phyloP scores from a whole-genome alignment of 2,888 invertebrate species.

The Tachina lurida region DNA sequence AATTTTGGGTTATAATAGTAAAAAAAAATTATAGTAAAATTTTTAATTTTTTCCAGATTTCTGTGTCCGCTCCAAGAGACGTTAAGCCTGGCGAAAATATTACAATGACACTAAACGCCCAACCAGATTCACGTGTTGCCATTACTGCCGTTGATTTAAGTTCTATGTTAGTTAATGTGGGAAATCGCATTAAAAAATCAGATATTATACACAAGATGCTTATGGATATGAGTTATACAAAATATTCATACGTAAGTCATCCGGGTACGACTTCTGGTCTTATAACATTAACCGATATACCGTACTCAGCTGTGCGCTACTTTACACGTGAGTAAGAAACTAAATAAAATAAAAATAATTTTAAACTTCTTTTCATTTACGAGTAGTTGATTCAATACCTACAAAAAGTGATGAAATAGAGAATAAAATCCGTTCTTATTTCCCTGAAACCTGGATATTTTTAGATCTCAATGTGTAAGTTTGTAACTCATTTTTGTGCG shows the following conservation, averaged over 20 bases:
- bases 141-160: conserved; percentile 80
- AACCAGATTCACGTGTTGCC: conserved; percentile 92
- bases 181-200: background rate
- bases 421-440: conserved; percentile 78
- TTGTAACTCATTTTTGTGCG: too few species aligned
- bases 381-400: background rate
- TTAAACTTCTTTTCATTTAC: background rate
- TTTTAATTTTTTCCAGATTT: conserved; percentile 83
- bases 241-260: background rate
- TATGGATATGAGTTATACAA: background rate
- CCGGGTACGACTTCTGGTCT: conserved; percentile 74
- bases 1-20: too few species aligned
- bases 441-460: conserved; percentile 88
- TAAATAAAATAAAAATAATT: background rate
- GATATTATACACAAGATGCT: background rate
- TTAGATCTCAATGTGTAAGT: conserved; percentile 79
- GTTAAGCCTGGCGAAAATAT: conserved; percentile 90
- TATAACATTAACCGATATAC: conserved; percentile 78
- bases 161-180: conserved; percentile 1
- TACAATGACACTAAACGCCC: conserved; percentile 89
- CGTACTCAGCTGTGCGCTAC: background rate
- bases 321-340: background rate
- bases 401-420: background rate
- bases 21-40: background rate
- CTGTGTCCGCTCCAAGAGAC: conserved; percentile 86